Evolutionary conservation across 2,113 vertebrate genomes (phyloP).

Genomic region (Eurypyga helias): DNA sequence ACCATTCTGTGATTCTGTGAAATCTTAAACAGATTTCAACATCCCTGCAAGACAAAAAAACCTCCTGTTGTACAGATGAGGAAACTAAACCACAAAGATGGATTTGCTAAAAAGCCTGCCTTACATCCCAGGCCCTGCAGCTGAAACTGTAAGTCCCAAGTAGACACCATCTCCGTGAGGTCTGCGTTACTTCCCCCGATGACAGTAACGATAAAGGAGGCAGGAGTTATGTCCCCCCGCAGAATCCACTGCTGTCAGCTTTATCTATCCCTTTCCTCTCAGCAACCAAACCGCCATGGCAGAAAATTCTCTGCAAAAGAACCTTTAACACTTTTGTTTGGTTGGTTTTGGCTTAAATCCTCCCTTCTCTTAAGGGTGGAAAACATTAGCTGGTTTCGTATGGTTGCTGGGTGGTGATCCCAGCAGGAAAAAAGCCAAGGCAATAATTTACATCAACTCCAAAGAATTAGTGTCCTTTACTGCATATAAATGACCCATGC

Average conservation of each 20-base stretch:
- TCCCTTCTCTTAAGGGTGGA: not conserved
- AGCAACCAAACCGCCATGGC: not conserved
- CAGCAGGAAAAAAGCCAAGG: not conserved
- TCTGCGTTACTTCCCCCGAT: not conserved
- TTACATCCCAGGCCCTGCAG: not conserved
- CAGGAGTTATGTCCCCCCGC: not conserved
- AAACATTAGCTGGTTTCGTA: not conserved
- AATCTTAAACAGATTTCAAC: not conserved
- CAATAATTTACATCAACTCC: not conserved
- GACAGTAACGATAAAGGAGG: not conserved
- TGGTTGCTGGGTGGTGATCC: not conserved
- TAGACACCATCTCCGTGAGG: not conserved
- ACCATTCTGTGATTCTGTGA: no score
- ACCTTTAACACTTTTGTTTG: not conserved
- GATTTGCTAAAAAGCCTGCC: not conserved
- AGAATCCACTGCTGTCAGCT: not conserved
- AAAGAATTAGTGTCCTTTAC: not conserved
- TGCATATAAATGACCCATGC: fast-evolving
- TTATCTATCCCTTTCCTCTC: not conserved
- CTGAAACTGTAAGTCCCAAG: not conserved
- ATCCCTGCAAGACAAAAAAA: not conserved
- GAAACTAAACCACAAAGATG: not conserved
- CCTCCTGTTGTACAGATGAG: not conserved
- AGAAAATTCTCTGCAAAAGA: not conserved
- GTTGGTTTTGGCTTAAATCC: not conserved